Evolutionary conservation across 2,113 vertebrate genomes (phyloP).

Genomic region (Andinoacara biseriatus): DNA sequence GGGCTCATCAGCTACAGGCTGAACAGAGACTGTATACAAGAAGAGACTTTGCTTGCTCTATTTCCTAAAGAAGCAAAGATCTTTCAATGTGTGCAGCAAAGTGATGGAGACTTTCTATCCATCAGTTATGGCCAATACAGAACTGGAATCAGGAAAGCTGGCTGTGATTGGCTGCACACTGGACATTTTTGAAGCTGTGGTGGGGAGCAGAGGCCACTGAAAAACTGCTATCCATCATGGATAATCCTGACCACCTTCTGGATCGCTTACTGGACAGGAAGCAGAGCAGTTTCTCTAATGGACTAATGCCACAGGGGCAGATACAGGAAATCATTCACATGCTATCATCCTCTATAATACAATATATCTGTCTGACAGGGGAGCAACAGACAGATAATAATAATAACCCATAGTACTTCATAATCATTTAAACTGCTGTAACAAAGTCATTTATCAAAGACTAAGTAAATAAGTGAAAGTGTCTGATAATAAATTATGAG

Average conservation of each 20-base stretch:
- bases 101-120: neutral
- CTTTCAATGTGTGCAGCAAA: neutral
- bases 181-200: too few relatives aligned
- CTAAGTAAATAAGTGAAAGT: neutral
- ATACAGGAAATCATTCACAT: too few relatives aligned
- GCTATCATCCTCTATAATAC: neutral
- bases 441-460: neutral
- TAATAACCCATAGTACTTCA: neutral
- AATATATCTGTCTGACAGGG: neutral
- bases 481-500: neutral
- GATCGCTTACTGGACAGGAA: too few relatives aligned
- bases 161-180: neutral
- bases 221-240: too few relatives aligned
- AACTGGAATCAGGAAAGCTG: too few relatives aligned
- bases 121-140: neutral
- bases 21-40: neutral
- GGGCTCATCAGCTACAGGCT: too few relatives aligned
- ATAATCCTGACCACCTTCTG: too few relatives aligned
- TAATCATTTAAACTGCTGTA: neutral
- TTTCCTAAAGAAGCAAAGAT: neutral
- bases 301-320: too few relatives aligned
- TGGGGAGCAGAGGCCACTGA: too few relatives aligned
- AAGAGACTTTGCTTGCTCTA: neutral
- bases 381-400: neutral
- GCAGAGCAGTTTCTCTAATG: too few relatives aligned